Conservation (phyloP, 1,140 invertebrate genomes). For the Drosophila sproati region DNA sequence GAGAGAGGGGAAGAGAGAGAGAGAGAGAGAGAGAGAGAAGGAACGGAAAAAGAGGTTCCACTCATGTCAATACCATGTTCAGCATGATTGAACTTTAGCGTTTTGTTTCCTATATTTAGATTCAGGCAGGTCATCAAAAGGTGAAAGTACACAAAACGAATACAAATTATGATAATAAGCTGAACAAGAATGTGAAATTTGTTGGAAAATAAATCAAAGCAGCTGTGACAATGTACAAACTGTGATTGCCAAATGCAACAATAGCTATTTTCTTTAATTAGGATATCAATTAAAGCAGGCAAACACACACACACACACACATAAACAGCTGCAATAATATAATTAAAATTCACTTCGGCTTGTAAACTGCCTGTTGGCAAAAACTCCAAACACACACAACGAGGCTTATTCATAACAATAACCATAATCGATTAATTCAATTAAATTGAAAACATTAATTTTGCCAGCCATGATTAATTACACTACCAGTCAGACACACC, state of each 20-base stretch:
- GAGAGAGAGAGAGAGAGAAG: no score
- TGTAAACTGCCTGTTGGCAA: constrained; percentile 40
- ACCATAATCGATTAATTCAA: constrained; percentile 56
- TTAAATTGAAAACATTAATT: constrained; percentile 53
- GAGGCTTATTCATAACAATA: constrained; percentile 17
- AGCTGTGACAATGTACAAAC: constrained; percentile 23
- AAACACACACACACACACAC: constrained; percentile 9
- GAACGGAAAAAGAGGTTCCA: no score
- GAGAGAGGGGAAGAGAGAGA: no score
- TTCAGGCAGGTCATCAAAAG: no score
- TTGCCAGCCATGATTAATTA: constrained; percentile 59
- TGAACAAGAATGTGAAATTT: constrained; percentile 7
- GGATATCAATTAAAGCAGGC: constrained; percentile 62
- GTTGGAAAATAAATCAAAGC: constrained; percentile 28
- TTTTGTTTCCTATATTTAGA: no score
- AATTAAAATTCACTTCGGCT: constrained; percentile 63
- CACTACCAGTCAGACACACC: background rate
- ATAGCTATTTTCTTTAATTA: constrained; percentile 70
- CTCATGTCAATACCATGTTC: no score
- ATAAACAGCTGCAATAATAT: constrained; percentile 62
- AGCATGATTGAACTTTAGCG: background rate
- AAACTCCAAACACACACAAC: constrained; percentile 2
- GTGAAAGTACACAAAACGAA: constrained; percentile 34
- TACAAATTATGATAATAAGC: constrained; percentile 30
- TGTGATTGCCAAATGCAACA: constrained; percentile 32